Conservation (phyloP, 2,888 invertebrate genomes). For the Amphimallon solstitiale region DNA sequence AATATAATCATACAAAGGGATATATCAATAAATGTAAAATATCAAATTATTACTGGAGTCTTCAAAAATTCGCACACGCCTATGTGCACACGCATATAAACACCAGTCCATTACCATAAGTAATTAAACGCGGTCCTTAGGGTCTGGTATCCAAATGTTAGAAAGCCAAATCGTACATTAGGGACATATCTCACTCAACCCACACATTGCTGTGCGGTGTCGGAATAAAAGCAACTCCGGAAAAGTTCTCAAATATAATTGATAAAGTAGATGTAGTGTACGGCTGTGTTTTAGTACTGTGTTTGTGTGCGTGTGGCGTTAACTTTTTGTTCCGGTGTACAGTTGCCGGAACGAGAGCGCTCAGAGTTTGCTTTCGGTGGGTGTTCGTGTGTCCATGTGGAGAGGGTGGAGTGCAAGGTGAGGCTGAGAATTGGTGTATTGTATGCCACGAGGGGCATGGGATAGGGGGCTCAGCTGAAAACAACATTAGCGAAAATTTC, state of each 20-base stretch:
- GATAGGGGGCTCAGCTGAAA: constrained; percentile 46
- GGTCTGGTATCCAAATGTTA: constrained; percentile 18
- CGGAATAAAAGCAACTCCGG: constrained; percentile 29
- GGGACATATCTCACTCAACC: not conserved
- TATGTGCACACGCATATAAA: not conserved
- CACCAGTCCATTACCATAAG: constrained; percentile 28
- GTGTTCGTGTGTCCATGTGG: constrained; percentile 24
- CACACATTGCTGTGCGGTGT: constrained; percentile 9
- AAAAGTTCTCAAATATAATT: constrained; percentile 51
- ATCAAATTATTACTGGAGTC: too few relatives aligned
- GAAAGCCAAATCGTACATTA: constrained; percentile 23
- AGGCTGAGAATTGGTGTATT: constrained; percentile 8
- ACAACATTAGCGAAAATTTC: constrained; percentile 62
- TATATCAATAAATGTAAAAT: too few relatives aligned
- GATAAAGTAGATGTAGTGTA: constrained; percentile 53
- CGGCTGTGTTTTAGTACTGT: constrained; percentile 49
- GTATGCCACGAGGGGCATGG: constrained; percentile 1
- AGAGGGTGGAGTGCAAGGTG: constrained; percentile 32
- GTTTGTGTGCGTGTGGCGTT: constrained; percentile 43
- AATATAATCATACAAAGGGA: too few relatives aligned
- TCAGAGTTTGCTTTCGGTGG: too few relatives aligned
- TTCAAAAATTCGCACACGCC: not conserved
- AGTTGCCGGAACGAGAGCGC: constrained; percentile 47
- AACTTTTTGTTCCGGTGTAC: constrained; percentile 52
- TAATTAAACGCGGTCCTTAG: constrained; percentile 31